Percentiles rank a stretch among this genome's conserved stretches.
These are phyloP conservation scores for Zaprionus inermis DNA, from an alignment of 1,140 invertebrate species.

Conservation along the genomic window DNA sequence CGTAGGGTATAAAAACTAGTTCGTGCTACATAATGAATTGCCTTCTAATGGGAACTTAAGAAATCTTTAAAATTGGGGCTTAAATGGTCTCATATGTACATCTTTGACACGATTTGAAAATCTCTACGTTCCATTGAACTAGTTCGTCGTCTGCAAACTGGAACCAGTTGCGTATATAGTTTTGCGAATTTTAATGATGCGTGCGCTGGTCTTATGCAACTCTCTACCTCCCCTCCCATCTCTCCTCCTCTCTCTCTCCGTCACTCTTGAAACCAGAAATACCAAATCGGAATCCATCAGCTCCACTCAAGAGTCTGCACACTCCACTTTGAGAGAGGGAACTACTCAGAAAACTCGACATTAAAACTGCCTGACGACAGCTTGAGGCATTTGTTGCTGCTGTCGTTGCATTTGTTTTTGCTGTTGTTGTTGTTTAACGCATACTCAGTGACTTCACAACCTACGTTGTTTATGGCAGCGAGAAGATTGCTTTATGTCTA, in stretches of 20 bases:
- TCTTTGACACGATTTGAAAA: too few relatives aligned
- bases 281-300: conserved; percentile 43
- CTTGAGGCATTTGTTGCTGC: conserved; percentile 26
- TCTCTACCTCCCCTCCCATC: not conserved
- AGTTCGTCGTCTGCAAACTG: conserved; percentile 20
- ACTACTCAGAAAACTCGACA: conserved; percentile 36
- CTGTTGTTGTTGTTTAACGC: conserved; percentile 49
- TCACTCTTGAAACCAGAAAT: conserved; percentile 61
- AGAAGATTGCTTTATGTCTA: conserved; percentile 44
- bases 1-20: too few relatives aligned
- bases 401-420: conserved; percentile 11
- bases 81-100: too few relatives aligned
- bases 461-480: conserved; percentile 38
- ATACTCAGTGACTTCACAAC: conserved; percentile 40
- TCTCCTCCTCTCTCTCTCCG: not conserved
- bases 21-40: not conserved
- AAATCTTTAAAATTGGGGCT: not conserved
- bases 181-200: conserved; percentile 36
- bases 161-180: conserved; percentile 47
- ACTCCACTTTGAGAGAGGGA: conserved; percentile 6
- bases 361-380: conserved; percentile 51
- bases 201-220: conserved; percentile 52
- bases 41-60: not conserved
- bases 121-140: conserved; percentile 5
- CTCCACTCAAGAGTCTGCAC: conserved; percentile 2